Base-by-base conservation (phyloP, 2,888 invertebrate genomes). In the Lordiphosa fenestrarum region DNA sequence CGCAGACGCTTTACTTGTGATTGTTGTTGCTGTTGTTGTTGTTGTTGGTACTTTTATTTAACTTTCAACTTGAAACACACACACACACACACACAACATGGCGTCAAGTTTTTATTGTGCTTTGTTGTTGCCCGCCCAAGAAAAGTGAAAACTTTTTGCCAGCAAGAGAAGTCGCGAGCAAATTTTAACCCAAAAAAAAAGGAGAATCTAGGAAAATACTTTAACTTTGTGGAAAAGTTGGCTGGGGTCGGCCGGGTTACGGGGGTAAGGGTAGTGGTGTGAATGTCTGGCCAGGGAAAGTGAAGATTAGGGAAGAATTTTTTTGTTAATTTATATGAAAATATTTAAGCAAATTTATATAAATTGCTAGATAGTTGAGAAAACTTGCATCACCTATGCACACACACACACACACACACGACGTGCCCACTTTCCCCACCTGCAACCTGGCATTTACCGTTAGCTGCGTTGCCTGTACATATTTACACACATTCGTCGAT, bases 21-120 rank as follows among this genome's bases (percentile, higher is more conserved):
- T 62, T 57, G 53, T 55, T 48, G 21, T 2, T 70, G 53, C 49
- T 73, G 68, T 55, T 80, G 21, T 2, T 70, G 53, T 51, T 73
- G 68, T 55, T 80, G 69, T 53, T 69, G 66, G 61, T 53, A 77
- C 67, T 81, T 81, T 70, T 67, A 72, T 69, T 70, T 61, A 73
- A 73, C 77, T 77, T 80, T 73, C 76, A 73, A 62, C 71, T 69
- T 60, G 61, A 53, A 62, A 59, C 53, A 61, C 63, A 61, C 55
- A 19, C 35, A 38, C 42, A 53, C 47, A 56, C 33, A 53, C 40
- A 65, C 37, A 52, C 30, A 63, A 68, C 66, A 75, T 78, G 73
- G 78, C 75, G 75, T 82, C 71, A 78, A 80, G 82, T 71, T 78
- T 82, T 78, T 78, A 71, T 82, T 81, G 73, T 68, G 65, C 60